Base-by-base conservation (phyloP, 2,113 vertebrate species). In the Mustela nigripes region DNA sequence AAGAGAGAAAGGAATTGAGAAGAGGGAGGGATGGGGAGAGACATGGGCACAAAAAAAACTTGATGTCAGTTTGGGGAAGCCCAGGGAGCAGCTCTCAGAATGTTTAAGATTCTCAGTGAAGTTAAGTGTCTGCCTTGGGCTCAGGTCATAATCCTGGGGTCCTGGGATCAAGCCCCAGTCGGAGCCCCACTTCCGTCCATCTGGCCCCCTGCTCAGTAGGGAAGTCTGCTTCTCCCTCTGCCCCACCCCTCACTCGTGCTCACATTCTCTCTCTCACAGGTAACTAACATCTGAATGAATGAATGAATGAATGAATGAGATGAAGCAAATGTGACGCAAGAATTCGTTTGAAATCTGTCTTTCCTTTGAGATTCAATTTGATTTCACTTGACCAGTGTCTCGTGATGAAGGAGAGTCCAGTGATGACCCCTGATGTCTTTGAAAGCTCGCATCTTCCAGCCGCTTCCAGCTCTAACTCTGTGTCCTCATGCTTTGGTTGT, bases 81-180 rank as follows among this genome's bases (percentile, higher is more conserved):
- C 7, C 36, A 91, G 62, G 42, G 11, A 56, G 24, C 50, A 60
- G 6, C 36, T 94, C 67, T 89, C 62, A 42, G 28, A 31, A 81
- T 4, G 21, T 56, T 94, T 87, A 76, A 63, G 67, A 74, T 90
- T 86, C 33, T 96, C 87, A 90, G 92, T 21, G 11, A 74, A 11
- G 39, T 58, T 53, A 84, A 89, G 76, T 58, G 16, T 18, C 33
- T 69, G 7, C 16, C 67, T 36, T 69, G 4, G 18, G 67, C 33
- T 69, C 33, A 10, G 67, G 12, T 69, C 67, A 69, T 36, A 31
- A 67, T 67, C 31, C 31, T 33, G 31, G 63, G 63, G 28, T 65
- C 63, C 63, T 67, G 63, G 63, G 63, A 65, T 33, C 14, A 33
- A 33, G 63, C 63, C 31, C 63, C 63, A 65, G 62, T 63, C 11